Evolutionary conservation across 2,797 vertebrate species (phyloP).

Genomic region (Zenarchopterus dispar): DNA sequence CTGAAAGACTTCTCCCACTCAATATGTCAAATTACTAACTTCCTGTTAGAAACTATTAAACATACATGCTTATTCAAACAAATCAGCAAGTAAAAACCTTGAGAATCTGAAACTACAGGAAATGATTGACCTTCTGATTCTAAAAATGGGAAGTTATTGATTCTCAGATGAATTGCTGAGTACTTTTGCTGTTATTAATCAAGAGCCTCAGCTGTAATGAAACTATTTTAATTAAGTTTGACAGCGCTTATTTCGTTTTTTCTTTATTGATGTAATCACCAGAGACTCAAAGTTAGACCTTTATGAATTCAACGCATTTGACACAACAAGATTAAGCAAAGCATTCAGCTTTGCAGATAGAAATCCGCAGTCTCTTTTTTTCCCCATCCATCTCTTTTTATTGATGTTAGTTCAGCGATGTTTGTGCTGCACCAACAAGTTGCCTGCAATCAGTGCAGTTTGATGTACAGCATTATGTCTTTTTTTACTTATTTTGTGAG

Average conservation of each 20-base stretch:
- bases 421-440: conserved; percentile 19
- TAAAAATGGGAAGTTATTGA: conserved; percentile 10
- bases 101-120: not conserved
- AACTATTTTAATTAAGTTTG: conserved; percentile 16
- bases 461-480: conserved; percentile 4
- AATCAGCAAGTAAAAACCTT: not conserved
- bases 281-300: not conserved
- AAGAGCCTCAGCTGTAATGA: conserved; percentile 5
- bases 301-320: conserved; percentile 2
- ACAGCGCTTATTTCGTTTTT: conserved; percentile 1
- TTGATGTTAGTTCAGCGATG: conserved; percentile 23
- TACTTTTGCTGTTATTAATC: conserved; percentile 23
- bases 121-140: conserved; percentile 25
- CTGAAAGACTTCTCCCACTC: not conserved
- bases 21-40: not conserved
- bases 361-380: conserved; percentile 20
- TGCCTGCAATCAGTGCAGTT: conserved; percentile 11
- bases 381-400: conserved; percentile 17
- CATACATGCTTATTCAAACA: conserved; percentile 7
- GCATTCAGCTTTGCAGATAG: conserved; percentile 15
- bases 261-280: conserved; percentile 4
- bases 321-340: conserved; percentile 19
- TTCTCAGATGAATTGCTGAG: conserved; percentile 1
- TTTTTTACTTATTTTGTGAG: not conserved
- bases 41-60: not conserved